Conservation (phyloP, 2,888 invertebrate species). For the Chrysotoxum bicinctum region DNA sequence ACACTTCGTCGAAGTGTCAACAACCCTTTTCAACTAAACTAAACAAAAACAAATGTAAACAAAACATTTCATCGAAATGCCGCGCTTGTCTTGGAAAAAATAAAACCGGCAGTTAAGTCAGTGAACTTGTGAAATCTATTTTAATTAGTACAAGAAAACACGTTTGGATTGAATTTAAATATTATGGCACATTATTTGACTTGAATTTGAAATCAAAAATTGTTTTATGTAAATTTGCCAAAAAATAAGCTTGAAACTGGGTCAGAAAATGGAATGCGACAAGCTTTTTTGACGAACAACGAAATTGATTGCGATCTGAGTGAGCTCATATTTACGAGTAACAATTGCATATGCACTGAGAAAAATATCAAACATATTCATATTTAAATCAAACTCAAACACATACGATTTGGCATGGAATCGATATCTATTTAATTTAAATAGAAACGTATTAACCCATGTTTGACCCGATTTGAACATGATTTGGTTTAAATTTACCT, state of each 20-base stretch:
- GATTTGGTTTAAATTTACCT: no score
- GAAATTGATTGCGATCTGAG: no score
- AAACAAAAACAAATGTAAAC: conserved; percentile 24
- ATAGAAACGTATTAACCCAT: no score
- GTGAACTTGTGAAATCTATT: conserved; percentile 33
- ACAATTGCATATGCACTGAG: no score
- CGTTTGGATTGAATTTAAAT: neutral
- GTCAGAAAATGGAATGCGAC: neutral
- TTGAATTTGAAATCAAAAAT: neutral
- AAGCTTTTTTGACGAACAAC: no score
- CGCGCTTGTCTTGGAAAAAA: conserved; percentile 3
- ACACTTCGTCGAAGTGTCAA: neutral
- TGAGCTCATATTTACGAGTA: no score
- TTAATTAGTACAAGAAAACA: neutral
- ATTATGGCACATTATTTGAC: neutral
- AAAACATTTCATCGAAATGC: conserved; percentile 4
- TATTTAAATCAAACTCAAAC: no score
- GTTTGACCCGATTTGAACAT: no score
- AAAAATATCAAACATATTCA: no score
- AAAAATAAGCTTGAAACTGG: neutral
- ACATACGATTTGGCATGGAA: no score
- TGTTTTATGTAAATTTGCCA: neutral
- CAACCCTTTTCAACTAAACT: neutral
- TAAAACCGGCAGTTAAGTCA: conserved; percentile 37
- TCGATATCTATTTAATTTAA: no score